A percentile compares a stretch with the other conserved stretches of the same genome.
Conservation (phyloP, 2,888 invertebrate genomes). For the Phyto melanocephala region DNA sequence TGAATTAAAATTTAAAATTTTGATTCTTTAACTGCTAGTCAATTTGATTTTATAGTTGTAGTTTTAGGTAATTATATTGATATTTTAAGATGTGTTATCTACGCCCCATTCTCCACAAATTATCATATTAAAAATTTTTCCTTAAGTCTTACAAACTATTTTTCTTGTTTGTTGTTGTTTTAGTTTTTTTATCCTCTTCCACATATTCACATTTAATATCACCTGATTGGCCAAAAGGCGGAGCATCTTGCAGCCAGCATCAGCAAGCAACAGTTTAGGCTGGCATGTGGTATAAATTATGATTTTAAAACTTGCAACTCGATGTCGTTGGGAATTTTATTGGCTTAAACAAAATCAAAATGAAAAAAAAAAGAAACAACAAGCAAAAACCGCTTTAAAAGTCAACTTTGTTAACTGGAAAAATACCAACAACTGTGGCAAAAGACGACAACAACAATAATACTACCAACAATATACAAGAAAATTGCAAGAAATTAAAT, state of each 20-base stretch:
- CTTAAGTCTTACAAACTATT: not conserved
- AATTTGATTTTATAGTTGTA: not conserved
- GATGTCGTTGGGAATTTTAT: constrained; percentile 57
- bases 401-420: constrained; percentile 9
- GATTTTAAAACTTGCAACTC: constrained; percentile 63
- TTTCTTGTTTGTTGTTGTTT: not conserved
- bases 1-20: not conserved
- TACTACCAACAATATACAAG: constrained; percentile 26
- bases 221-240: constrained; percentile 67
- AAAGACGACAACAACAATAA: constrained; percentile 6
- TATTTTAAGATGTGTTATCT: constrained; percentile 60
- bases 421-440: constrained; percentile 5
- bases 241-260: constrained; percentile 65
- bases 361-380: not conserved
- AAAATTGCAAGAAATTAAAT: constrained; percentile 52
- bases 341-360: constrained; percentile 47
- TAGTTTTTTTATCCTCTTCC: constrained; percentile 12
- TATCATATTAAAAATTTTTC: constrained; percentile 48
- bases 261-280: constrained; percentile 52
- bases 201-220: constrained; percentile 39
- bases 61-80: constrained; percentile 44
- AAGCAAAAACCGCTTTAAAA: constrained; percentile 4
- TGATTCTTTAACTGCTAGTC: not conserved
- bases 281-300: constrained; percentile 66
- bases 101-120: constrained; percentile 59